Percentiles rank a stretch among this genome's conserved stretches.
Conservation (phyloP, 2,888 invertebrate species). For the Archips crataeganus region DNA sequence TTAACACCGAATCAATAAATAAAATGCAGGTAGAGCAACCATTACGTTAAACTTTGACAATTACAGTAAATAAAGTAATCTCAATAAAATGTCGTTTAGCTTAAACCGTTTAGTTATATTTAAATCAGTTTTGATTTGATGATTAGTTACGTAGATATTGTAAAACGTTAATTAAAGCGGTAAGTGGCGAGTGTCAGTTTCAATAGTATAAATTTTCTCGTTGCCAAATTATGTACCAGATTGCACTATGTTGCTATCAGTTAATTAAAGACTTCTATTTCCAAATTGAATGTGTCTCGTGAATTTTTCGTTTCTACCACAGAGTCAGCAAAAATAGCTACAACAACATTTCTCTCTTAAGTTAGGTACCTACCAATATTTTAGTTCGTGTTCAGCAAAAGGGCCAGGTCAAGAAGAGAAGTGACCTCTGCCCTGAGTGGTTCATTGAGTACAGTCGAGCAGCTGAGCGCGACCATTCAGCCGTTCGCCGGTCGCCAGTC, state of each 20-base stretch:
- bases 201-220: too few relatives aligned
- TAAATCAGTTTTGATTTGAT: neutral
- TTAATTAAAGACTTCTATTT: too few relatives aligned
- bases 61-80: neutral
- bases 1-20: neutral
- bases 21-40: neutral
- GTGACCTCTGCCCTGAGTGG: constrained; percentile 82
- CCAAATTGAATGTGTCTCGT: too few relatives aligned
- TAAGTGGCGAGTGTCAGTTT: neutral
- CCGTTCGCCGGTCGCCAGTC: constrained; percentile 52
- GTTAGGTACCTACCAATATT: neutral
- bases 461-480: constrained; percentile 77
- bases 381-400: constrained; percentile 63
- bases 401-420: constrained; percentile 74
- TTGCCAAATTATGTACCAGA: too few relatives aligned
- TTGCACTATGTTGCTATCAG: too few relatives aligned
- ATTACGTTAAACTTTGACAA: neutral
- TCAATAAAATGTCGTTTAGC: neutral
- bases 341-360: neutral
- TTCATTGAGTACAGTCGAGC: constrained; percentile 78
- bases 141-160: neutral
- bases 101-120: neutral
- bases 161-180: neutral
- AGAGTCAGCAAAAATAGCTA: neutral
- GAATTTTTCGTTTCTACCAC: too few relatives aligned